These are phyloP conservation scores for Sebastes diaconus DNA, from an alignment of 2,797 vertebrate genomes.

Conservation along the genomic window DNA sequence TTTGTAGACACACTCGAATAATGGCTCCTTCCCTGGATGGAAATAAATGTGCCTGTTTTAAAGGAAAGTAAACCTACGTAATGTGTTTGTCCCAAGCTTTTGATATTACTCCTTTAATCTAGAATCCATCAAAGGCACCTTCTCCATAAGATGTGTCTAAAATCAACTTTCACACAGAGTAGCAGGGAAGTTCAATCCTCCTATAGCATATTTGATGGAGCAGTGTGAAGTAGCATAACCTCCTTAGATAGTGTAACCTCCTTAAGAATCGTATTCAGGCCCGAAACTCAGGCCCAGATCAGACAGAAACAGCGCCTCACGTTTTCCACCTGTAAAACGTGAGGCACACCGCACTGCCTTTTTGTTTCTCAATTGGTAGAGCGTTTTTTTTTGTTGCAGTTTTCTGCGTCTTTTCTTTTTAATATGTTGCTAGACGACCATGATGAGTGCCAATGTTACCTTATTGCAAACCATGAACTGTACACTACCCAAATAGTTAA, in stretches of 20 bases:
- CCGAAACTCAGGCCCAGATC: not conserved
- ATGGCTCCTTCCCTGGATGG: not conserved
- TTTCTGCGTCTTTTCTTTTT: not conserved
- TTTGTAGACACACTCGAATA: not conserved
- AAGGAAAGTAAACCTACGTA: constrained; percentile 36
- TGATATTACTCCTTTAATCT: constrained; percentile 37
- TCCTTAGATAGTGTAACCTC: not conserved
- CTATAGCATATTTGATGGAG: constrained; percentile 19
- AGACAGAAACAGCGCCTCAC: no score
- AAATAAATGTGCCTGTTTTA: constrained; percentile 23
- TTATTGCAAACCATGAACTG: not conserved
- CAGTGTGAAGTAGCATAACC: constrained; percentile 10
- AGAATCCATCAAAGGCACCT: constrained; percentile 23
- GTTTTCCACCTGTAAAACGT: no score
- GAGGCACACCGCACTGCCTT: no score
- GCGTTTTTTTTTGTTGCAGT: no score
- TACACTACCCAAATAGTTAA: not conserved
- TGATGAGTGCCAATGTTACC: not conserved
- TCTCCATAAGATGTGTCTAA: constrained; percentile 15
- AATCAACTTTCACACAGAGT: constrained; percentile 29
- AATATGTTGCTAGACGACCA: no score
- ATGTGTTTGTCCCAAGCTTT: constrained; percentile 22
- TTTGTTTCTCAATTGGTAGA: no score
- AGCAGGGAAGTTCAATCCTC: constrained; percentile 10
- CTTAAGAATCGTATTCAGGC: not conserved